These are phyloP conservation scores for Micropoecilia bifurca DNA, from an alignment of 2,797 vertebrate species.

Conservation along the genomic window DNA sequence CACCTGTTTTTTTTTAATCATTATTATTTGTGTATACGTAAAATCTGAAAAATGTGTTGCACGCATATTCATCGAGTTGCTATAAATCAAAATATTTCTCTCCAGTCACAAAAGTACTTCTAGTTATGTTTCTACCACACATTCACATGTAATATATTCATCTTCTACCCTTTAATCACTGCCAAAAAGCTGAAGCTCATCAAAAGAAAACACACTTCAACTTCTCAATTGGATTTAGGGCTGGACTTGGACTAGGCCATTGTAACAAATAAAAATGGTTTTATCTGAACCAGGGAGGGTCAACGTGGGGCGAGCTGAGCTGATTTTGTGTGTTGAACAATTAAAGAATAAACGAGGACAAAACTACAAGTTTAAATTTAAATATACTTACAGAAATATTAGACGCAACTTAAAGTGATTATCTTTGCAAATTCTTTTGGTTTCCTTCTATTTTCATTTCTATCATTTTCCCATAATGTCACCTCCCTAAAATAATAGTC, in stretches of 20 bases:
- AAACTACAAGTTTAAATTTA: too few relatives aligned
- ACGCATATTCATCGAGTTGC: not conserved
- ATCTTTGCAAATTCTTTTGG: too few relatives aligned
- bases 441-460: too few relatives aligned
- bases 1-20: too few relatives aligned
- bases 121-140: not conserved
- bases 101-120: not conserved
- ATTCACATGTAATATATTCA: not conserved
- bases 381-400: too few relatives aligned
- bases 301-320: too few relatives aligned
- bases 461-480: too few relatives aligned
- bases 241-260: not conserved
- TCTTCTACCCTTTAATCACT: not conserved
- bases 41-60: not conserved
- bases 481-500: too few relatives aligned
- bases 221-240: not conserved
- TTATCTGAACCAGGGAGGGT: not conserved
- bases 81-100: not conserved
- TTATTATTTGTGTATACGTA: not conserved
- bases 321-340: too few relatives aligned
- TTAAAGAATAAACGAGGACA: too few relatives aligned
- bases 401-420: too few relatives aligned
- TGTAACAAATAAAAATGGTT: not conserved
- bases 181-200: not conserved
- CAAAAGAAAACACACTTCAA: not conserved